Evolutionary conservation across 64 coral and sea anemone genomes (phyloP).

Genomic region (Actinia tenebrosa): DNA sequence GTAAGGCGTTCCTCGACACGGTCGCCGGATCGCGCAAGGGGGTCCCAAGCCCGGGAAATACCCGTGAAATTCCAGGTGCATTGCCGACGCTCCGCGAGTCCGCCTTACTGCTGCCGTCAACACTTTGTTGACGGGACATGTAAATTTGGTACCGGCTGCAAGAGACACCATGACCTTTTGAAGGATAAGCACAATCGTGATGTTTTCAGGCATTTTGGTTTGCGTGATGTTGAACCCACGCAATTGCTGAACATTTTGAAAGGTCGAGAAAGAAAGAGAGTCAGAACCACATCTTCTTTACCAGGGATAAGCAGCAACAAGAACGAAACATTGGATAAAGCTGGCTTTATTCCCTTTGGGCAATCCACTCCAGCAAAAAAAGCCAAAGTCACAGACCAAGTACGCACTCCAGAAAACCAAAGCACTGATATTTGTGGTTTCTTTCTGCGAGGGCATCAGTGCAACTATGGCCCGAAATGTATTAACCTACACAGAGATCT

Average conservation of each 20-base stretch:
- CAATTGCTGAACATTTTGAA: constrained; percentile 34
- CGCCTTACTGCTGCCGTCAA: too few species aligned
- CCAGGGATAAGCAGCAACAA: not conserved
- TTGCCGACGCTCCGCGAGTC: too few species aligned
- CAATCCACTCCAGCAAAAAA: not conserved
- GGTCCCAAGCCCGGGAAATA: too few species aligned
- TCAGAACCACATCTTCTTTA: not conserved
- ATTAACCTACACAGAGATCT: constrained; percentile 60
- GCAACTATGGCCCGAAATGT: constrained; percentile 78
- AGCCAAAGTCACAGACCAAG: not conserved
- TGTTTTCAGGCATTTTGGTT: constrained; percentile 37
- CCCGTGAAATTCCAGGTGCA: too few species aligned
- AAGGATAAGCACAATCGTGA: constrained; percentile 38
- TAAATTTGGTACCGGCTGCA: constrained; percentile 63
- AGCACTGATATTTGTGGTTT: constrained; percentile 81
- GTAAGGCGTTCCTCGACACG: too few species aligned
- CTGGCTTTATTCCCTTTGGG: not conserved
- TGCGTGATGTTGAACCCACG: constrained; percentile 15
- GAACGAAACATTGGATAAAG: not conserved
- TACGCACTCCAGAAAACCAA: not conserved
- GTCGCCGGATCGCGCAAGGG: too few species aligned
- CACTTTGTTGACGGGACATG: constrained; percentile 78
- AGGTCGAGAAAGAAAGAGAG: constrained; percentile 22
- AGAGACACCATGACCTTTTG: constrained; percentile 62
- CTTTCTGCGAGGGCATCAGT: constrained; percentile 56